A percentile compares a stretch with the other conserved stretches of the same genome.
These are phyloP conservation scores for Temnothorax unifasciatus DNA, from an alignment of 2,888 invertebrate species.

Conservation along the genomic window DNA sequence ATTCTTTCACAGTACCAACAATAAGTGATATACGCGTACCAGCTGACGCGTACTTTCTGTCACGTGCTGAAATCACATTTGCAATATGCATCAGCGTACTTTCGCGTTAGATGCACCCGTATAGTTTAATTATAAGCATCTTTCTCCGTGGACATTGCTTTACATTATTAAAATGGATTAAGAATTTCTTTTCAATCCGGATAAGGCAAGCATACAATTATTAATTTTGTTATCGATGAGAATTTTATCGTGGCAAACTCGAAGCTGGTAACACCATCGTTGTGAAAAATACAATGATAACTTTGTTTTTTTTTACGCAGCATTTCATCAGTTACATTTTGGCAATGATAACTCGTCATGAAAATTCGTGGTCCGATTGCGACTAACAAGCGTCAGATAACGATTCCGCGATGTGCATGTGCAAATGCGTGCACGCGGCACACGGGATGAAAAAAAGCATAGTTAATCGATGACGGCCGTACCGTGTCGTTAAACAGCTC, in stretches of 20 bases:
- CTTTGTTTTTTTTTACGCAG: background rate
- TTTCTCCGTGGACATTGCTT: background rate
- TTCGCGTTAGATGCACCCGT: constrained; percentile 34
- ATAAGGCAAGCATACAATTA: background rate
- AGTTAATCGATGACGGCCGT: constrained; percentile 59
- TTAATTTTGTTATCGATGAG: background rate
- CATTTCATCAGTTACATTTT: background rate
- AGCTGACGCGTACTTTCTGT: constrained; percentile 59
- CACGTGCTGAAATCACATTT: constrained; percentile 26
- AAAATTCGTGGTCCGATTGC: constrained; percentile 23
- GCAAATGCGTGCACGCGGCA: constrained; percentile 23
- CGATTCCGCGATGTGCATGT: constrained; percentile 24
- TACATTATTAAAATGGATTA: background rate
- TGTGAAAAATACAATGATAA: background rate
- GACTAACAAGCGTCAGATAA: constrained; percentile 37
- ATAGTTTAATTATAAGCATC: constrained; percentile 6
- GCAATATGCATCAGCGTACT: constrained; percentile 29
- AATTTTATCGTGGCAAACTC: background rate
- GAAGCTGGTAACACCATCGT: background rate
- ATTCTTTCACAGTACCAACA: constrained; percentile 42
- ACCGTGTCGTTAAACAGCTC: constrained; percentile 52
- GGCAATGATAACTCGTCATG: constrained; percentile 20
- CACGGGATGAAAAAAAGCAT: constrained; percentile 53
- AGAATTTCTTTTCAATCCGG: background rate
- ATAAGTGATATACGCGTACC: constrained; percentile 61